Conservation (phyloP, 1,140 invertebrate species). For the Aplysia californica region DNA sequence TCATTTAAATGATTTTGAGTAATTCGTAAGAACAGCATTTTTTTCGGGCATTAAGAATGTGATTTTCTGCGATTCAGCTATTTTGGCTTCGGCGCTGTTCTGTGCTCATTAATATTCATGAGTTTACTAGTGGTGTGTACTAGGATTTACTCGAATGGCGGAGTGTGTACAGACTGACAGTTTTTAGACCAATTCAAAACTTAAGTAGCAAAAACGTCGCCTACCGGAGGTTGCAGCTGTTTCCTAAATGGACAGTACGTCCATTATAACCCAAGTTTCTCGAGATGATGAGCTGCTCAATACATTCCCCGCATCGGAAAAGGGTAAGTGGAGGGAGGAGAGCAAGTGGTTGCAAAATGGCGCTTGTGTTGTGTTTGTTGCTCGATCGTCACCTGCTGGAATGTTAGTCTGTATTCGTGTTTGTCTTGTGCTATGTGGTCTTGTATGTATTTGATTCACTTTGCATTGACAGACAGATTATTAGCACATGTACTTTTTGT, state of each 20-base stretch:
- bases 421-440: too few species aligned
- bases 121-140: conserved; percentile 37
- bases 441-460: too few species aligned
- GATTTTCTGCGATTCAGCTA: conserved; percentile 36
- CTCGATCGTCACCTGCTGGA: conserved; percentile 29
- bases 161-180: conserved; percentile 41
- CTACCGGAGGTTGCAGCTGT: conserved; percentile 46
- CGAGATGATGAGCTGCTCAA: conserved; percentile 95
- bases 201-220: conserved; percentile 54
- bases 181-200: conserved; percentile 37
- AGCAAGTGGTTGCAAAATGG: conserved; percentile 45
- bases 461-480: too few species aligned
- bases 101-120: conserved; percentile 52
- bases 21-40: too few species aligned
- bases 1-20: too few species aligned
- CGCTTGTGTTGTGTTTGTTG: conserved; percentile 37
- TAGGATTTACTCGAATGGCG: conserved; percentile 42
- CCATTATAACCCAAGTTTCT: conserved; percentile 97
- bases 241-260: conserved; percentile 95
- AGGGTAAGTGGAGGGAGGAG: conserved; percentile 78
- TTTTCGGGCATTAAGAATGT: too few species aligned
- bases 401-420: conserved; percentile 12
- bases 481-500: too few species aligned
- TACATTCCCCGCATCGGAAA: conserved; percentile 85
- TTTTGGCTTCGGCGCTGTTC: conserved; percentile 17